Conservation (phyloP, 2,888 invertebrate genomes). For the Blomia tropicalis region DNA sequence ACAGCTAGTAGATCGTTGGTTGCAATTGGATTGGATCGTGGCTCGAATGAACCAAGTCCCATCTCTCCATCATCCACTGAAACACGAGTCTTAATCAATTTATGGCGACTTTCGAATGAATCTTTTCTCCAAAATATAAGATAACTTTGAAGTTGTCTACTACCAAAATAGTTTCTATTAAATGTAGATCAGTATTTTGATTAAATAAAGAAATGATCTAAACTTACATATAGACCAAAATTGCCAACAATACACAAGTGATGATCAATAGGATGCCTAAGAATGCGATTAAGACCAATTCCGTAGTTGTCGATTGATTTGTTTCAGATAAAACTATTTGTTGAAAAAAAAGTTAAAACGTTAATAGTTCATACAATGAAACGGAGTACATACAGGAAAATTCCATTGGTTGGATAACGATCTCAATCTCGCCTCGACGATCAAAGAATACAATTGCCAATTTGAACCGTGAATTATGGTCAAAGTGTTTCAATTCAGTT, state of each 20-base stretch:
- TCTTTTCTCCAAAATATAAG: constrained; percentile 21
- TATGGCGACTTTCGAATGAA: background rate
- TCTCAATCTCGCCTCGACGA: background rate
- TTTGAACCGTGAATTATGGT: background rate
- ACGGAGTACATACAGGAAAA: background rate
- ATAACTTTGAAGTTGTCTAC: background rate
- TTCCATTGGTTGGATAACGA: background rate
- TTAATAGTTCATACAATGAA: background rate
- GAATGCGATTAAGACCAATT: constrained; percentile 17
- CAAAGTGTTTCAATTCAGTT: background rate
- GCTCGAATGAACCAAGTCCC: constrained; percentile 5
- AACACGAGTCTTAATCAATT: background rate
- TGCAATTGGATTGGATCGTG: constrained; percentile 14
- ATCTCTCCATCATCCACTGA: background rate
- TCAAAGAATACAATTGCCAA: constrained; percentile 14
- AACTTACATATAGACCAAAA: constrained; percentile 21
- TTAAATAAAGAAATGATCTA: background rate
- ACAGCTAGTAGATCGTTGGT: constrained; percentile 5
- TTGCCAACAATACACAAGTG: constrained; percentile 17
- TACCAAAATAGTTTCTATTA: constrained; percentile 20
- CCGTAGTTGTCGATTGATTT: background rate
- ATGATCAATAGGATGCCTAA: constrained; percentile 18
- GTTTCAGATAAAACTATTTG: background rate
- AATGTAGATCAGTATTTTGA: background rate
- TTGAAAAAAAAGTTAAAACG: background rate